Conservation (phyloP, 2,797 vertebrate species). For the Salarias fasciatus region DNA sequence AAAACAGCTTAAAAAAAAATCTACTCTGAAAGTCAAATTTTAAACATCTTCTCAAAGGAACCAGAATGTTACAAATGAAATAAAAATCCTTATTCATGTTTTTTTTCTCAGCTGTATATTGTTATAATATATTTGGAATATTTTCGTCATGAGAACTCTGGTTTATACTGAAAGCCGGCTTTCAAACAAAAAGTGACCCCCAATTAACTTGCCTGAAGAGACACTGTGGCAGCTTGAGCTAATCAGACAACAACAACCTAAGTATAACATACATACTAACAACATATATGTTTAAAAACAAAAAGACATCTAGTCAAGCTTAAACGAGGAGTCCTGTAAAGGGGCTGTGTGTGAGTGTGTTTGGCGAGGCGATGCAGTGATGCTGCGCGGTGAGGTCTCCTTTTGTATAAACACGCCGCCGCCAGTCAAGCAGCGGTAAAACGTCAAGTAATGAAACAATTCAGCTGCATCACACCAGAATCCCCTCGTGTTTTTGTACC, state of each 20-base stretch:
- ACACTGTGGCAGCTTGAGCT: slow-evolving; percentile 25
- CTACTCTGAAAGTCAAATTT: slow-evolving; percentile 35
- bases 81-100: slow-evolving; percentile 34
- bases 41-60: slow-evolving; percentile 44
- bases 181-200: slow-evolving; percentile 40
- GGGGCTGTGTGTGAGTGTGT: slow-evolving; percentile 46
- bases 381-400: background rate
- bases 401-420: slow-evolving; percentile 13
- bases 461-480: slow-evolving; percentile 20
- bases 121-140: slow-evolving; percentile 42
- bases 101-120: slow-evolving; percentile 32
- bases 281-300: slow-evolving; percentile 18
- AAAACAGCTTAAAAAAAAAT: slow-evolving; percentile 38
- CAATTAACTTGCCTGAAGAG: slow-evolving; percentile 20
- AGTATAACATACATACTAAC: slow-evolving; percentile 56
- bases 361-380: slow-evolving; percentile 29
- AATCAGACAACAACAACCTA: slow-evolving; percentile 34
- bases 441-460: too few species aligned
- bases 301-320: slow-evolving; percentile 45
- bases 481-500: slow-evolving; percentile 8
- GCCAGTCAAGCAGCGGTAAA: slow-evolving; percentile 4
- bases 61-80: slow-evolving; percentile 51
- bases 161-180: slow-evolving; percentile 46
- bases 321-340: slow-evolving; percentile 56
- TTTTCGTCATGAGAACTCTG: slow-evolving; percentile 30